These are phyloP conservation scores for Cynoglossus semilaevis DNA, from an alignment of 2,113 vertebrate genomes.

Conservation along the genomic window DNA sequence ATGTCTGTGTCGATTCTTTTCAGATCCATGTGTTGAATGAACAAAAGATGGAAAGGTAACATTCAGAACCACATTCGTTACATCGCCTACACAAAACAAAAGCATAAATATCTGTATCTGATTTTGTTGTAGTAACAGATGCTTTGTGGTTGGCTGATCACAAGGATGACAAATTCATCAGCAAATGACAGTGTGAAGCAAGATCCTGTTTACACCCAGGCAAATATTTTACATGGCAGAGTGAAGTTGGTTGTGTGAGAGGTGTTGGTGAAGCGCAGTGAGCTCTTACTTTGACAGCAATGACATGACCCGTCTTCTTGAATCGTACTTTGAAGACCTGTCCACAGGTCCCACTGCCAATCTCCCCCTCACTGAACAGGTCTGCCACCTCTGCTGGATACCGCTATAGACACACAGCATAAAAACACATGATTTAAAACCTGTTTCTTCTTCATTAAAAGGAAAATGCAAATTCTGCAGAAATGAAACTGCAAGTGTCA, in stretches of 20 bases:
- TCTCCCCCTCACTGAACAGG: conserved; percentile 90
- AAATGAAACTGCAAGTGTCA: too few relatives aligned
- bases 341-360: conserved; percentile 94
- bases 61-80: too few relatives aligned
- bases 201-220: neutral
- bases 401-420: conserved; percentile 71
- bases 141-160: neutral
- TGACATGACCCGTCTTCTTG: conserved; percentile 87
- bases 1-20: too few relatives aligned
- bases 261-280: neutral
- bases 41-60: too few relatives aligned
- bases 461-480: too few relatives aligned
- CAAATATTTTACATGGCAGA: neutral
- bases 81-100: too few relatives aligned
- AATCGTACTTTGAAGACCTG: conserved; percentile 95
- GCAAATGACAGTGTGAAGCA: neutral
- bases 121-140: neutral
- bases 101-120: neutral
- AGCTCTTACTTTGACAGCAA: conserved; percentile 88
- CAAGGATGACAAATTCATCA: neutral
- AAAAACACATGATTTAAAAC: too few relatives aligned
- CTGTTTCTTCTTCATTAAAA: too few relatives aligned
- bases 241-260: neutral
- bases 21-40: too few relatives aligned
- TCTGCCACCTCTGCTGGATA: conserved; percentile 91